These are phyloP conservation scores for Coelopa frigida DNA, from an alignment of 1,140 invertebrate species.

Conservation along the genomic window DNA sequence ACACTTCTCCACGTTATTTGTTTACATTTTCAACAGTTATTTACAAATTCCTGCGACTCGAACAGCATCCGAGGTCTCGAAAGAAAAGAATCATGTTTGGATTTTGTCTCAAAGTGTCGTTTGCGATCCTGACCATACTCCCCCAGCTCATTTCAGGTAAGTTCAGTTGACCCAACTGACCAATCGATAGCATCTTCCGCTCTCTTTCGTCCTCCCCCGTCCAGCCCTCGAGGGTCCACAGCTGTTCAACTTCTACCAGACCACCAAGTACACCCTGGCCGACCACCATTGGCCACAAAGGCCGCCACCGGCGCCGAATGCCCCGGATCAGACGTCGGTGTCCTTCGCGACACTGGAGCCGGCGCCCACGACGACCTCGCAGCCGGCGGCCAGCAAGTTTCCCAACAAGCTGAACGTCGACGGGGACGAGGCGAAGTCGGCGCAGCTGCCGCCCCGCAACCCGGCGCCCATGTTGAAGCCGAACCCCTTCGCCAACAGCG, in stretches of 20 bases:
- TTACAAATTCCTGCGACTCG: too few relatives aligned
- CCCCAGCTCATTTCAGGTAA: too few relatives aligned
- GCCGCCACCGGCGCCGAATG: background rate
- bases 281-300: background rate
- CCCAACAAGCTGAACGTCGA: background rate
- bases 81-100: too few relatives aligned
- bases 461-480: slow-evolving; percentile 6
- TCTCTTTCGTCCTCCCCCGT: too few relatives aligned
- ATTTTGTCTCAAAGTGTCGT: too few relatives aligned
- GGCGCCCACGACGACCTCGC: background rate
- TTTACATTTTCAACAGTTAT: too few relatives aligned
- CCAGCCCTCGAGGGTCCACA: slow-evolving; percentile 7
- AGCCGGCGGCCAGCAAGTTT: background rate
- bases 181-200: too few relatives aligned
- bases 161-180: too few relatives aligned
- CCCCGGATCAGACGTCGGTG: background rate
- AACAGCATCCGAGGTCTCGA: too few relatives aligned
- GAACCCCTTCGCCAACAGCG: slow-evolving; percentile 3
- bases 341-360: background rate
- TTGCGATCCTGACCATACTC: too few relatives aligned
- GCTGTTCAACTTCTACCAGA: slow-evolving; percentile 10
- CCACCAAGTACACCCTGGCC: slow-evolving; percentile 10
- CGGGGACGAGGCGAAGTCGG: background rate
- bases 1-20: too few relatives aligned
- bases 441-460: background rate